Evolutionary conservation across 2,888 invertebrate species (phyloP), one percentile per base, ranked within the genome.

Genomic region (Stenodema calcarata): DNA sequence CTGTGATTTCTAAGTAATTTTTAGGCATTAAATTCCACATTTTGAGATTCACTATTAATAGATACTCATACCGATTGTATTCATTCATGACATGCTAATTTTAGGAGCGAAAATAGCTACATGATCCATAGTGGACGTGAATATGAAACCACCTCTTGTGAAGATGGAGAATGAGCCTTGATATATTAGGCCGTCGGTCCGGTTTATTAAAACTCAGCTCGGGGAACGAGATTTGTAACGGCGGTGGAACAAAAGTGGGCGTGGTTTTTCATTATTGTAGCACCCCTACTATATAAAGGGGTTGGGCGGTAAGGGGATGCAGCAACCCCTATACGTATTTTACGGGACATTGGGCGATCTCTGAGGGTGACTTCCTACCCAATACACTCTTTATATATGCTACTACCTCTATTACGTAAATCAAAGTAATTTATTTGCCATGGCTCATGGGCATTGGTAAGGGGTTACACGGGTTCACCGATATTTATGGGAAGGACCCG

Each of bases 341-440:
- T 84, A 84, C 84, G 84, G 84, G 84, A 75, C 84, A 84, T 84
- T 84, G 84, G 75, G 75, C 84, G 27, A 69, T 30, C 84, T 12
- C 47, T 14, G 47, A 75, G 75, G 47, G 84, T 81, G 69, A 83
- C 69, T 35, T 70, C 42, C 41, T 44, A 35, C 70, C 83, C 83
- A 41, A 84, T 84, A 84, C 84, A 84, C 84, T 84, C 86, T 79
- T 86, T 86, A 79, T 86, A 86, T 79, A 78, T 78, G 73, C 86
- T 69, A n/a, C 80, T 27, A 80, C 79, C 69, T 82, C 82, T 82
- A 82, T 82, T 82, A 69, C 86, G 79, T 86, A 86, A 86, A 79
- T 86, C 86, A 79, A 86, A 80, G 70, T 86, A 86, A 79, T 86
- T 86, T 84, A 84, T 84, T 84, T 84, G 84, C 76, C 84, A 75